Evolutionary conservation across 2,888 invertebrate species (phyloP).

Genomic region (Zelleria hepariella): DNA sequence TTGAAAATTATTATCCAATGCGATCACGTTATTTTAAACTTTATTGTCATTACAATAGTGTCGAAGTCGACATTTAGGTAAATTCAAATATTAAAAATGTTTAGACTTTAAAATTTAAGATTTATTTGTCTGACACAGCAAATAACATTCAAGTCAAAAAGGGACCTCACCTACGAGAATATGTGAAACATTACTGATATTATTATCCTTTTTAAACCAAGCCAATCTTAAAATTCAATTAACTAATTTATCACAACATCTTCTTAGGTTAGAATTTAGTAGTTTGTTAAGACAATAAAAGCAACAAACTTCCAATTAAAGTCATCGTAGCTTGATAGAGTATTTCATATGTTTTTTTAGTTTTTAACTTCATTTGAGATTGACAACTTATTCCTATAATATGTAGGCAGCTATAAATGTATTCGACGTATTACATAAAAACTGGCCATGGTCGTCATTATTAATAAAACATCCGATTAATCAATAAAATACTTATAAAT

Average conservation of each 20-base stretch:
- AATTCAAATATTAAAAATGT: neutral
- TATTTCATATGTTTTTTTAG: constrained; percentile 9
- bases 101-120: constrained; percentile 18
- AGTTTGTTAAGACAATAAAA: neutral
- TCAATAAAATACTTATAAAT: neutral
- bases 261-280: neutral
- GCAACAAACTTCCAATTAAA: neutral
- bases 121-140: constrained; percentile 72
- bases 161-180: constrained; percentile 14
- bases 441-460: constrained; percentile 56
- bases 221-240: neutral
- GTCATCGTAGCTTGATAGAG: neutral
- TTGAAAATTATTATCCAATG: constrained; percentile 9
- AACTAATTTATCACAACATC: constrained; percentile 1
- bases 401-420: constrained; percentile 23
- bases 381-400: constrained; percentile 46
- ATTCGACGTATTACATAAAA: constrained; percentile 26
- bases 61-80: constrained; percentile 2
- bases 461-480: constrained; percentile 36
- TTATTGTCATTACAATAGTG: constrained; percentile 21
- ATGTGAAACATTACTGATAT: constrained; percentile 11
- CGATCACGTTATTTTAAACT: constrained; percentile 9
- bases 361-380: constrained; percentile 55
- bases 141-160: constrained; percentile 20
- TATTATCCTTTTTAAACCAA: neutral